Conservation (phyloP, 1,140 invertebrate species). For the Latrodectus geometricus region DNA sequence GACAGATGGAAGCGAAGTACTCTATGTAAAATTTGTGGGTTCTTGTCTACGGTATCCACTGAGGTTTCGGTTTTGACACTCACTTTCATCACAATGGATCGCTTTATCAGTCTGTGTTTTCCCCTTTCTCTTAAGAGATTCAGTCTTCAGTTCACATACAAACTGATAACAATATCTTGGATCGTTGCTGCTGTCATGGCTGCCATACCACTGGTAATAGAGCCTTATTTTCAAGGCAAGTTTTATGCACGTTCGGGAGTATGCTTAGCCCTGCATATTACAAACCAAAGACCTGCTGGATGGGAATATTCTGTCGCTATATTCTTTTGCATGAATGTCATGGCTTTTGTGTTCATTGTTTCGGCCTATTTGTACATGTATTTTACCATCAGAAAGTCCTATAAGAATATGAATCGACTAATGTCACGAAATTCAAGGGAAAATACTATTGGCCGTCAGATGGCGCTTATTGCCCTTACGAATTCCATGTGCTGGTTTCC, state of each 20-base stretch:
- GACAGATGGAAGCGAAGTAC: constrained; percentile 69
- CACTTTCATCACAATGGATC: constrained; percentile 81
- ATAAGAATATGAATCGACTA: constrained; percentile 71
- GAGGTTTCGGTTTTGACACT: constrained; percentile 81
- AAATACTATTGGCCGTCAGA: constrained; percentile 67
- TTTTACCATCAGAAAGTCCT: constrained; percentile 76
- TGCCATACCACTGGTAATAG: constrained; percentile 77
- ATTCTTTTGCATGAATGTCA: constrained; percentile 76
- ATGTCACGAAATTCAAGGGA: constrained; percentile 59
- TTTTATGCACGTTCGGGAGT: constrained; percentile 81
- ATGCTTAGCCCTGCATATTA: constrained; percentile 80
- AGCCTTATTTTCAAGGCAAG: constrained; percentile 73
- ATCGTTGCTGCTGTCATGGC: constrained; percentile 75
- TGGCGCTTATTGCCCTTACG: constrained; percentile 71
- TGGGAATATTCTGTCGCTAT: constrained; percentile 81
- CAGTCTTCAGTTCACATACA: constrained; percentile 72
- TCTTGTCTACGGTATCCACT: constrained; percentile 70
- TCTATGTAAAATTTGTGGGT: constrained; percentile 70
- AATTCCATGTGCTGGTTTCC: constrained; percentile 72
- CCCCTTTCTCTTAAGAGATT: constrained; percentile 75
- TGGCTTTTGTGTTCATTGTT: constrained; percentile 71
- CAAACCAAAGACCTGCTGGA: constrained; percentile 69
- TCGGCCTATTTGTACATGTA: constrained; percentile 73
- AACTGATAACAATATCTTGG: constrained; percentile 76
- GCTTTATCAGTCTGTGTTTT: constrained; percentile 79